Base-by-base conservation (phyloP, 2,797 vertebrate species). In the Phaenicophaeus curvirostris region DNA sequence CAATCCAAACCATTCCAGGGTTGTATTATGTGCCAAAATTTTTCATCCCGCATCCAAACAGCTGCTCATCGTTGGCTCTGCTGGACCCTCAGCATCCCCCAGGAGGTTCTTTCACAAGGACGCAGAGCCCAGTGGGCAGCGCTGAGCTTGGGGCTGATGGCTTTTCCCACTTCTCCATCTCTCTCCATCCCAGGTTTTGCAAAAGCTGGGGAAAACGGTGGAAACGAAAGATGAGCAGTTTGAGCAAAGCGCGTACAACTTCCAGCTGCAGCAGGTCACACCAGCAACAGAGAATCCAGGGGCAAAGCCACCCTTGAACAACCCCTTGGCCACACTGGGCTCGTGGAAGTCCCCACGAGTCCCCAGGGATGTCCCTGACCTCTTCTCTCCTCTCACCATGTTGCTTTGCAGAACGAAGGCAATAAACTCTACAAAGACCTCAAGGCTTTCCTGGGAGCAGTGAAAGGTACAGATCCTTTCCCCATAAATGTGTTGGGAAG, bases 151-250 rank as follows among this genome's bases (percentile, higher is more conserved):
- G 28, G 39, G 23, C 27, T 9, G 14, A 7, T 1, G 8, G 21
- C 16, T 39, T 20, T 18, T 37, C 59, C 48, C 31, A 3, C 4
- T 4, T 2, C 10, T 39, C 50, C 50, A 0, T 14, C 37, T 94
- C 13, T 65, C 21, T 25, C 75, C 74, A 1, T 11, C 39, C 4
- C 96, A 99, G 99, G 99, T 99, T 15, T 96, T 99, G 82, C 99
- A 99, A 86, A 99, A 97, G 96, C 87, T 99, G 96, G 99, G 99
- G 28, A 99, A 99, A 97, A 98, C 98, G 0, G 97, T 98, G 71
- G 99, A 99, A 97, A 99, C 98, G 46, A 99, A 98, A 97, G 99
- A 99, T 30, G 98, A 99, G 51, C 95, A 98, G 44, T 99, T 99
- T 90, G 99, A 99, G 91, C 83, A 95, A 27, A 98, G 76, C 77